Base-by-base conservation (phyloP, 1,140 invertebrate species). In the Sminthurinus signatus region DNA sequence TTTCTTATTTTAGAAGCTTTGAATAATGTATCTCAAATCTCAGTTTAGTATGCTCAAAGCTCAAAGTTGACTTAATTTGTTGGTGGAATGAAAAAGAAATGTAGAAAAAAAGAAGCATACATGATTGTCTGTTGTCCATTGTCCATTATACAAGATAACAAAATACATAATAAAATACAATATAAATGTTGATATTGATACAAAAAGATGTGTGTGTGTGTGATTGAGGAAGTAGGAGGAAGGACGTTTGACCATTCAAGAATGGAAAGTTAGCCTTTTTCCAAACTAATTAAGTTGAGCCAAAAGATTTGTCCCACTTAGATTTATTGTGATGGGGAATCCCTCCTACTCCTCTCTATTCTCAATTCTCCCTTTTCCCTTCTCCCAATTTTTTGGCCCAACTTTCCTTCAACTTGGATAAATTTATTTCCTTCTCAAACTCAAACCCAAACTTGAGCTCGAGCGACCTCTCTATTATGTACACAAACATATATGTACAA, bases 261-360 rank as follows among this genome's bases (percentile, higher is more conserved):
- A 48, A 48, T 48, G n/a, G n/a, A 48, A 48, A 50, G 28, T 64
- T 46, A 25, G 43, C 42, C n/a, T 59, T 51, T 60, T 65, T 65
- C 48, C 32, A 65, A 65, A 60, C 57, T 65, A 65, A 65, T 65
- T 65, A 65, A 65, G 57, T 60, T 28, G 57, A 65, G 64, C 64
- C 64, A 65, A 65, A 27, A 65, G 64, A 65, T 65, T 65, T 65
- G 64, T 65, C 58, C 64, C 21, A 44, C 51, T 55, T 48, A 65
- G 64, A 65, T 65, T 65, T 65, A 65, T 65, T 59, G 64, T 60
- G 46, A 54, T 63, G 56, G 28, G 10, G 43, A 52, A 56, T 65
- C 64, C 64, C 52, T 58, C 44, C 63, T 65, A 32, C 56, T 65
- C 42, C 19, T 39, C 25, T 56, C 46, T 59, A n/a, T 48, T 46